Base-by-base conservation (phyloP, 2,888 invertebrate species). In the Lepidochitona cinerea region DNA sequence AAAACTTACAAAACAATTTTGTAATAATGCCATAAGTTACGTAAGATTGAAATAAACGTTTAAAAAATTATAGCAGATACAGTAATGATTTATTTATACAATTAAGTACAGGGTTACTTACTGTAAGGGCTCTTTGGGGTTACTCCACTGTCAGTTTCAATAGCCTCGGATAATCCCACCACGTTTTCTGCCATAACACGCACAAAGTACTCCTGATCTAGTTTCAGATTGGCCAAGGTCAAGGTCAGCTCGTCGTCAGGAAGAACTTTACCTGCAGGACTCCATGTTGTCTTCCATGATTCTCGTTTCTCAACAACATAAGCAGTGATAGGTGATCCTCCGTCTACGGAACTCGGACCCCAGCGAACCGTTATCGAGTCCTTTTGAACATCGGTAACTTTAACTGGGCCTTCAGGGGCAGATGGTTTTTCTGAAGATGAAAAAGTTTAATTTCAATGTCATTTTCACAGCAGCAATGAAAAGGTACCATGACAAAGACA, bases 231-330 rank as follows among this genome's bases (percentile, higher is more conserved):
- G 65, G 84, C 85, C 1, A 85, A 87, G 36, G 80, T 78, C 82
- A 84, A 88, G 6, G 83, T 79, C 23, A 59, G 59, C 52, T 84
- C 85, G 69, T 86, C 81, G 71, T 83, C 81, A 18, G 87, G 78
- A 90, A 97, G 97, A 95, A 98, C 96, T 86, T 96, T 96, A 89
- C 96, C 94, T 79, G 97, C 97, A 74, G 96, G 93, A 88, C 97
- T 93, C 87, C 87, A 89, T 76, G 97, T 95, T 33, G 83, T 79
- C 67, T 82, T 84, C 67, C 81, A 83, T 7, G 78, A 79, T 49
- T 89, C 87, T 29, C 85, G 83, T 71, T 85, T 85, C 75, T 90
- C 90, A 7, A 90, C 73, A 68, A 87, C 77, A 81, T 90, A 90
- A 26, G 84, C 84, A 32, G 87, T 87, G 72, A 91, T 81, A 49